Conservation (phyloP, 2,888 invertebrate species). For the Caenorhabditis sp. region DNA sequence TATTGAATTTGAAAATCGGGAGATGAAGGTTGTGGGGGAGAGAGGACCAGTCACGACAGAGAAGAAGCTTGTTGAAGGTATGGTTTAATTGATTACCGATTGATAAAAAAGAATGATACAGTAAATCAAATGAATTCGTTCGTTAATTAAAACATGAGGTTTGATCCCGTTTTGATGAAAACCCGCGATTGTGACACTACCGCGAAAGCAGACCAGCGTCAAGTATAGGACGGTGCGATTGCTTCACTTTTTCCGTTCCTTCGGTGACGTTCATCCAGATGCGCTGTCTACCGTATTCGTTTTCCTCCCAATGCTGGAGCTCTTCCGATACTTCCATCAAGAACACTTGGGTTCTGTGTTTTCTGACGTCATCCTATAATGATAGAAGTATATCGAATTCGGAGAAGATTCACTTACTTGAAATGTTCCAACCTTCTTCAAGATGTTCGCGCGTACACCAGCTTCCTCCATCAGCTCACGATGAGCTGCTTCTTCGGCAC, state of each 20-base stretch:
- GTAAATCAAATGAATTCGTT: slow-evolving; percentile 9
- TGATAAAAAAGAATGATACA: not conserved
- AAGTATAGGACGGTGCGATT: slow-evolving; percentile 64
- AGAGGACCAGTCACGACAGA: slow-evolving; percentile 14
- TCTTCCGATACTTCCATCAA: slow-evolving; percentile 75
- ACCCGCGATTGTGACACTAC: slow-evolving; percentile 29
- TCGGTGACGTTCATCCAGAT: slow-evolving; percentile 77
- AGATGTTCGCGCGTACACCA: slow-evolving; percentile 93
- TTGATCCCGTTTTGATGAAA: slow-evolving; percentile 21
- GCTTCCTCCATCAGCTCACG: slow-evolving; percentile 97
- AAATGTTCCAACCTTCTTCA: slow-evolving; percentile 93
- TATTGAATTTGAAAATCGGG: slow-evolving; percentile 7
- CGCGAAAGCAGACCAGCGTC: slow-evolving; percentile 64
- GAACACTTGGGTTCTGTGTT: slow-evolving; percentile 77
- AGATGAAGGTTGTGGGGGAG: slow-evolving; percentile 4
- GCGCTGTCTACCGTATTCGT: slow-evolving; percentile 73
- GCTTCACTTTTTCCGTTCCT: slow-evolving; percentile 72
- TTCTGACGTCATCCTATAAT: slow-evolving; percentile 79
- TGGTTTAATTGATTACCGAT: not conserved
- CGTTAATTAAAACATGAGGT: slow-evolving; percentile 1
- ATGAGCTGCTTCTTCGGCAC: slow-evolving; percentile 92
- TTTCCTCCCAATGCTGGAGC: slow-evolving; percentile 78
- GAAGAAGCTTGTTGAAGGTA: not conserved
- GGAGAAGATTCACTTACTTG: slow-evolving; percentile 87
- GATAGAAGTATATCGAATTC: too few relatives aligned